Evolutionary conservation across 2,113 vertebrate genomes (phyloP), one percentile per base, ranked within the genome.

Genomic region (Oceanites oceanicus): DNA sequence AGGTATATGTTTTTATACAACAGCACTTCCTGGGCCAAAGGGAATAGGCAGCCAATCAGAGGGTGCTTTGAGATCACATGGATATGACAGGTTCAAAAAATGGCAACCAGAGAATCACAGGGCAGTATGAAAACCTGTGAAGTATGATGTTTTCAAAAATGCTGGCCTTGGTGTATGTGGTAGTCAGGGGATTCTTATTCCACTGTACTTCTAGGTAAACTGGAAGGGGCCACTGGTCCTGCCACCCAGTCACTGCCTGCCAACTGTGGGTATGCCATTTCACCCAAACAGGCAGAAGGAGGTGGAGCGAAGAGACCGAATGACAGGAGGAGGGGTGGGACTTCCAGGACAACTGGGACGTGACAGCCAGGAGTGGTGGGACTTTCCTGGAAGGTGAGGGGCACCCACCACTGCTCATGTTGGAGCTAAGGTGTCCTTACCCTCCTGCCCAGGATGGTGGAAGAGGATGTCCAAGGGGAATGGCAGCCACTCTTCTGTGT

Each of bases 21-120:
- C 20, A 67, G 7, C 21, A 52, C 8, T 47, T 73, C 14, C 32
- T 27, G 15, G 18, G 10, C 32, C 52, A 61, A 67, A 80, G 58
- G 27, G 71, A 80, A n/a, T 21, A 55, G 50, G 11, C 19, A 59
- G 26, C 3, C 44, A 55, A 5, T 53, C 40, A 71, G 52, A 49
- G 5, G 10, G 7, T 84, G 25, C 10, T 75, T 79, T 79, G 34
- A 84, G 52, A 81, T 61, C 52, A 36, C 5, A 7, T 10, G 27
- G 52, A 19, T 50, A 18, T 18, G 18, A 21, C 1, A 5, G 10
- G 15, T 76, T 89, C 22, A 66, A 66, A 89, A 76, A 61, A 40
- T 7, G 7, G 6, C 32, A 49, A n/a, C 11, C 15, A 44, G 67
- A 3, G 1, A 73, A 34, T 36, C 6, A 0, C 22, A 65, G 20